These are phyloP conservation scores for Sicus ferrugineus DNA, from an alignment of 2,888 invertebrate species.

Conservation along the genomic window DNA sequence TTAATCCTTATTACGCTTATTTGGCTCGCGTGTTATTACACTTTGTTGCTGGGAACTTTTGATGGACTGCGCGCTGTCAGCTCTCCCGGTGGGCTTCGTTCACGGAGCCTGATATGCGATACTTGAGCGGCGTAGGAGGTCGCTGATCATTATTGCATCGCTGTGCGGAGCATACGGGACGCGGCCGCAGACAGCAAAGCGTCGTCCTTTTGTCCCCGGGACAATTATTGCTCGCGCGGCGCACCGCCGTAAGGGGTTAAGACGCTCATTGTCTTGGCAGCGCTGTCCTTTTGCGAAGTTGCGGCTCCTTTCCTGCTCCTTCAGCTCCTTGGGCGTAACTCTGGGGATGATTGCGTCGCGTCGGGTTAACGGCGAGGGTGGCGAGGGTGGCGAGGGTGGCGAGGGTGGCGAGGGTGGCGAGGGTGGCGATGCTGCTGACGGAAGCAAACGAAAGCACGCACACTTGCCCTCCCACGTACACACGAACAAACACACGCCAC, in stretches of 20 bases:
- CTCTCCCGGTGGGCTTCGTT: slow-evolving; percentile 38
- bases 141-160: slow-evolving; percentile 49
- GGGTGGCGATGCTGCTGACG: neutral
- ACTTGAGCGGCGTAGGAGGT: slow-evolving; percentile 41
- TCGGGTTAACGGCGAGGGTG: neutral
- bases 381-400: neutral
- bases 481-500: neutral
- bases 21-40: slow-evolving; percentile 46
- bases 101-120: slow-evolving; percentile 42
- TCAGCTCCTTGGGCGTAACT: slow-evolving; percentile 6
- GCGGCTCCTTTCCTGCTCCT: slow-evolving; percentile 36
- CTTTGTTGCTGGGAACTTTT: slow-evolving; percentile 40
- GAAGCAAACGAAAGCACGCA: neutral
- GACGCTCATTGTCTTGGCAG: slow-evolving; percentile 56
- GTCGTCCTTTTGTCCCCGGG: slow-evolving; percentile 58
- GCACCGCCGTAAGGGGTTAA: slow-evolving; percentile 61
- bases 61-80: slow-evolving; percentile 35
- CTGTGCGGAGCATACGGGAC: slow-evolving; percentile 42
- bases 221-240: slow-evolving; percentile 58
- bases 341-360: neutral
- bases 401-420: neutral
- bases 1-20: slow-evolving; percentile 57
- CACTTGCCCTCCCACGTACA: neutral
- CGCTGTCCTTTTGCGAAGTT: slow-evolving; percentile 55
- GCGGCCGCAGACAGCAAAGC: slow-evolving; percentile 37